Conservation (phyloP, 2,888 invertebrate species). For the Carpatolechia fugitivella region DNA sequence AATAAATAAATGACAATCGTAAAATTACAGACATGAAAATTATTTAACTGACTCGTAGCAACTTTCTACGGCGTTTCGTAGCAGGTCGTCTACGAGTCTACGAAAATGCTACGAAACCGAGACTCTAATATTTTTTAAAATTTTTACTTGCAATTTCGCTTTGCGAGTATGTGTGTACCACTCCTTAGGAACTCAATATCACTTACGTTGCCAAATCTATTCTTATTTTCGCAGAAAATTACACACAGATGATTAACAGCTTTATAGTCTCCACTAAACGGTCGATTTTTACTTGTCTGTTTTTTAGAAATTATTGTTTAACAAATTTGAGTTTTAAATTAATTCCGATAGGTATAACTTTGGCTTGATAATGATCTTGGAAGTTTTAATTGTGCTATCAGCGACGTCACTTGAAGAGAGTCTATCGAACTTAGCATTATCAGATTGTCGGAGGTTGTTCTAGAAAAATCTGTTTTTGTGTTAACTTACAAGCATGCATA, state of each 20-base stretch:
- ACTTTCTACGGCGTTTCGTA: too few species aligned
- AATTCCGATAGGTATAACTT: not conserved
- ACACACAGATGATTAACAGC: not conserved
- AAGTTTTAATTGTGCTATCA: conserved; percentile 1
- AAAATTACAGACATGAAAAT: too few species aligned
- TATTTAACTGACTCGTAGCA: too few species aligned
- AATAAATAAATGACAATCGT: too few species aligned
- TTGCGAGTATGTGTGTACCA: not conserved
- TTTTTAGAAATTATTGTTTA: not conserved
- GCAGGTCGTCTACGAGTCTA: too few species aligned
- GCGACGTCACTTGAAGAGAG: not conserved
- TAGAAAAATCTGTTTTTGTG: conserved; percentile 1
- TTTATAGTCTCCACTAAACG: not conserved
- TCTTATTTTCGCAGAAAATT: not conserved
- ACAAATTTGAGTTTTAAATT: not conserved
- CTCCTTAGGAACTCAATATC: conserved; percentile 4
- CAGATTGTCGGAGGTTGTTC: not conserved
- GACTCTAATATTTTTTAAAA: not conserved
- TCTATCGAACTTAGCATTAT: not conserved
- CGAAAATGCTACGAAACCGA: too few species aligned
- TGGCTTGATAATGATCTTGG: not conserved
- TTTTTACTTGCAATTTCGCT: not conserved
- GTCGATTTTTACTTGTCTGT: not conserved
- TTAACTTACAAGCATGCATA: conserved; percentile 54
- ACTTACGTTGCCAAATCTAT: not conserved